phyloP scores from a whole-genome alignment of 2,888 invertebrate genomes.

The Hemicrepidius hirtus region DNA sequence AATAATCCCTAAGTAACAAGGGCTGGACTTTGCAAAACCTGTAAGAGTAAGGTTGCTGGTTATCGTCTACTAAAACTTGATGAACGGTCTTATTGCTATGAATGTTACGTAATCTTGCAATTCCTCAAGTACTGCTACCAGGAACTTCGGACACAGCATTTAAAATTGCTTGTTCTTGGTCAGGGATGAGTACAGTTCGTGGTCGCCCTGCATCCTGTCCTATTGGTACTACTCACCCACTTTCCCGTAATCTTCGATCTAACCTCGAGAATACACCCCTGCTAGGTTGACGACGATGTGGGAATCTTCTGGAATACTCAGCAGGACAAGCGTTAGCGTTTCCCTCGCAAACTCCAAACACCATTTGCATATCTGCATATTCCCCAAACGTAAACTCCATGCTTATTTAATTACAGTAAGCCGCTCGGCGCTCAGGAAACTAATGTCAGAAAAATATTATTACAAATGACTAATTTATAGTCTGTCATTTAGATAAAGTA shows the following conservation, averaged over 20 bases:
- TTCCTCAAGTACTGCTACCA: too few species aligned
- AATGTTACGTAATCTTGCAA: conserved; percentile 1
- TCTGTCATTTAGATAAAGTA: conserved; percentile 6
- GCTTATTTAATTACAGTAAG: conserved; percentile 13
- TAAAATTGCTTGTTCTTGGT: neutral
- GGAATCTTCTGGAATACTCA: conserved; percentile 16
- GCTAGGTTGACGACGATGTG: conserved; percentile 12
- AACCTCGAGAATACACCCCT: neutral
- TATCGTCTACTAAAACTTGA: conserved; percentile 7
- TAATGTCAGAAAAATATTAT: conserved; percentile 11
- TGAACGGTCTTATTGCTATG: neutral
- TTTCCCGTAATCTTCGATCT: conserved; percentile 11
- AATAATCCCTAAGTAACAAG: conserved; percentile 5
- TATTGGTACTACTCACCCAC: conserved; percentile 1
- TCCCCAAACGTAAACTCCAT: conserved; percentile 13
- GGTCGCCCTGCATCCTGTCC: neutral
- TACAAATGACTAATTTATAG: neutral
- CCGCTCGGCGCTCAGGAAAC: too few species aligned
- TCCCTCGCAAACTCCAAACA: conserved; percentile 14
- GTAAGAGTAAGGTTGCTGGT: neutral
- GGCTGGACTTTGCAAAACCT: too few species aligned
- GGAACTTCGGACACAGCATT: conserved; percentile 2
- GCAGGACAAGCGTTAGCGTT: conserved; percentile 15
- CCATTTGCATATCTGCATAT: conserved; percentile 20
- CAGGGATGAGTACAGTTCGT: neutral